Evolutionary conservation across 2,797 vertebrate genomes (phyloP), one percentile per base, ranked within the genome.

Genomic region (Muscicapa striata): DNA sequence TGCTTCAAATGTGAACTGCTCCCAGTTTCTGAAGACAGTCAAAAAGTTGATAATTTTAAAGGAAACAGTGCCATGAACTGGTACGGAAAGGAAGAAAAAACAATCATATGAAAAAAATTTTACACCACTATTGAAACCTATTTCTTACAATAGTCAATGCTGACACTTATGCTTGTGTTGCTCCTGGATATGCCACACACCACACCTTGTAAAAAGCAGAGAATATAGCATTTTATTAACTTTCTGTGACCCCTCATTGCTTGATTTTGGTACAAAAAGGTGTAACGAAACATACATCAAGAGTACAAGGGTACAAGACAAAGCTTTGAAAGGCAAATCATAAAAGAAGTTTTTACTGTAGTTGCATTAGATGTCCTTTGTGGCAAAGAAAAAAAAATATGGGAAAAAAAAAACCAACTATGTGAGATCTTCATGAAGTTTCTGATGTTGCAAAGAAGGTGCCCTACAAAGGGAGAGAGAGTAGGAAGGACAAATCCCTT

Each of bases 191-290:
- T 27, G 14, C 27, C 30, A 62, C 41, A 41, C 14, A 66, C 30
- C 14, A 38, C 5, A 7, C 5, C 12, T 66, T 48, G 16, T n/a
- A 32, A 81, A 81, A 84, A 86, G 13, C 10, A 66, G 16, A 1
- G 13, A 76, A 27, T 73, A 48, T n/a, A 84, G 40, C 40, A 82
- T 76, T 93, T 91, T 73, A 51, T 81, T 75, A 73, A 66, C n/a
- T 73, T 90, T 38, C n/a, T 81, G 19, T 78, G 51, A 81, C 55
- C 17, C 48, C 43, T 69, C 34, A 15, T 72, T 78, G 3, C 62
- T 75, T 81, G 30, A 66, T 86, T 90, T 91, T 66, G 17, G 36
- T 64, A 62, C 13, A 54, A 11, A 78, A 78, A 84, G 24, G 0
- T 80, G 19, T n/a, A 72, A 80, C 68, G 66, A 72, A 61, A 67